These are phyloP conservation scores for Pipra filicauda DNA, from an alignment of 2,113 vertebrate species.

Conservation along the genomic window DNA sequence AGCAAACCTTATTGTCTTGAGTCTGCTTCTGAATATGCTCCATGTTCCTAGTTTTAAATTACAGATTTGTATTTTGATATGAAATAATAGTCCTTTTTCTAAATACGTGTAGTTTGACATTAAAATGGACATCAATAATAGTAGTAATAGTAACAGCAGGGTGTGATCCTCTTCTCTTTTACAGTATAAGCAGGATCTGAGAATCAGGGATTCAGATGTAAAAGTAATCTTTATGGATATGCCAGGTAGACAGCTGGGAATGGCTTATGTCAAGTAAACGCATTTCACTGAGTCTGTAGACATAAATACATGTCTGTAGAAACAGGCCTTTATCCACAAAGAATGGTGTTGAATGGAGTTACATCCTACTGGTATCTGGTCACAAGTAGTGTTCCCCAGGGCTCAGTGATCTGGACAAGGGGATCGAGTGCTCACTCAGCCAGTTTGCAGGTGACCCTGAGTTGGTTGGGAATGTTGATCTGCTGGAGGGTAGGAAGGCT, in stretches of 20 bases:
- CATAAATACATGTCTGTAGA: background rate
- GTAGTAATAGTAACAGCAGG: background rate
- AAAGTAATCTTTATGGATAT: background rate
- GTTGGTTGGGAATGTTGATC: background rate
- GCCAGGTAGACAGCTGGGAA: background rate
- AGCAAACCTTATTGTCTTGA: background rate
- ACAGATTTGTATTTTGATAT: background rate
- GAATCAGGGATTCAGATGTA: background rate
- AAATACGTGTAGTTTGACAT: background rate
- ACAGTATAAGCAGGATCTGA: background rate
- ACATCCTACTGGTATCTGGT: background rate
- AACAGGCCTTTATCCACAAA: background rate
- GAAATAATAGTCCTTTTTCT: background rate
- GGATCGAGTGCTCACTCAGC: fast-evolving
- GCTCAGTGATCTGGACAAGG: background rate
- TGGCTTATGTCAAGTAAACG: background rate
- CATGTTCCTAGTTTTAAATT: background rate
- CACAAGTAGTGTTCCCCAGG: background rate
- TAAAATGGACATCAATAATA: background rate
- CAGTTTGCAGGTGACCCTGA: background rate
- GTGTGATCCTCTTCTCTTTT: background rate
- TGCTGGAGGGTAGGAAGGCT: background rate
- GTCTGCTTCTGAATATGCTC: background rate
- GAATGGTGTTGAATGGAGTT: background rate
- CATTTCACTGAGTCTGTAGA: background rate